These are phyloP conservation scores for Melierax canorus DNA, from an alignment of 2,113 vertebrate genomes.

Conservation along the genomic window DNA sequence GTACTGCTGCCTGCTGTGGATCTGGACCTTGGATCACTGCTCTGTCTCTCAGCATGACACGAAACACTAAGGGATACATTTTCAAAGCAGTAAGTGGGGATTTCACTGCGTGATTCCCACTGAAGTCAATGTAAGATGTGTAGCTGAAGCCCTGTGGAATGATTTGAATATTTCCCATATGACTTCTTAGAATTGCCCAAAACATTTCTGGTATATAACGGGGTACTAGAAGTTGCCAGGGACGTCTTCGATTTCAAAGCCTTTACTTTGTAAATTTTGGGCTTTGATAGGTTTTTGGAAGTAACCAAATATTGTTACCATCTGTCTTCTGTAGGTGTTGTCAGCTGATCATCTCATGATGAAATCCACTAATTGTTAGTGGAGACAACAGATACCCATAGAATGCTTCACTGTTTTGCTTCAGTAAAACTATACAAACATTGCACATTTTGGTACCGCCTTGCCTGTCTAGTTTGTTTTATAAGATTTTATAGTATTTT, in stretches of 20 bases:
- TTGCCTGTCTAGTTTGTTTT: background rate
- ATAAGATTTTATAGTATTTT: background rate
- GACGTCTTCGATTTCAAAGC: background rate
- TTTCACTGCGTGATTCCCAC: background rate
- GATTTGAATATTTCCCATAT: conserved; percentile 15
- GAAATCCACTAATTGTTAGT: background rate
- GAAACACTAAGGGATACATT: conserved; percentile 25
- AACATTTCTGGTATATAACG: background rate
- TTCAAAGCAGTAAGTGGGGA: conserved; percentile 27
- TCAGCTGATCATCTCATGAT: background rate
- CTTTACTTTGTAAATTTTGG: background rate
- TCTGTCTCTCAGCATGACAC: conserved; percentile 41
- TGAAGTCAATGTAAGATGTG: background rate
- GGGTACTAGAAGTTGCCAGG: background rate
- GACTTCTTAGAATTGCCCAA: background rate
- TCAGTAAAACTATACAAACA: background rate
- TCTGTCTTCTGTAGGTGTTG: background rate
- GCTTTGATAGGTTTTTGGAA: background rate
- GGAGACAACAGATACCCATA: background rate
- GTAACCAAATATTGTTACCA: background rate
- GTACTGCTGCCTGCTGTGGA: conserved; percentile 30
- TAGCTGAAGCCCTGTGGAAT: background rate
- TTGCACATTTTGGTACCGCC: background rate
- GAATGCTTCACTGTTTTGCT: background rate
- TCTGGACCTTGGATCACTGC: conserved; percentile 40